These are phyloP conservation scores for Girardinichthys multiradiatus DNA, from an alignment of 2,113 vertebrate genomes.

Conservation along the genomic window DNA sequence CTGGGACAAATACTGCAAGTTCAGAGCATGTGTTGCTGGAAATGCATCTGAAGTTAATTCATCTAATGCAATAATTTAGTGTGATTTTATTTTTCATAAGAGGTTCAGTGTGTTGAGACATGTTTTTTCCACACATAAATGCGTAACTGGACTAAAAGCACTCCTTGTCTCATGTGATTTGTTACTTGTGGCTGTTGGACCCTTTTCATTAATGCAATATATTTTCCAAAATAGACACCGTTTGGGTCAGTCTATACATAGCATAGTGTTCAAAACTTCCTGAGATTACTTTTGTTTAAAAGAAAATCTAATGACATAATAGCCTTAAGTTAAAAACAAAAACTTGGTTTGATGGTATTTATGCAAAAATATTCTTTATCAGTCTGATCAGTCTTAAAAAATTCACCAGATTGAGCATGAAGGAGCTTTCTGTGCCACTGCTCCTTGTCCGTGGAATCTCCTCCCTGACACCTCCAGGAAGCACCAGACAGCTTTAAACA, in stretches of 20 bases:
- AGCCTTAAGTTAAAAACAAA: not conserved
- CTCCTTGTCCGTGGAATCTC: too few species aligned
- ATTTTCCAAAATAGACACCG: not conserved
- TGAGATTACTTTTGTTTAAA: not conserved
- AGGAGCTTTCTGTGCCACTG: too few species aligned
- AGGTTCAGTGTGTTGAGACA: not conserved
- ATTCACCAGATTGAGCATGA: too few species aligned
- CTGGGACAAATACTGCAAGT: constrained; percentile 59
- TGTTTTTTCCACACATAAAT: not conserved
- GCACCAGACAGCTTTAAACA: too few species aligned
- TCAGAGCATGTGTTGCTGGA: constrained; percentile 55
- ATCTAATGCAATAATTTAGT: constrained; percentile 21
- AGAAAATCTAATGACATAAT: not conserved
- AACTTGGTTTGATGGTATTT: too few species aligned
- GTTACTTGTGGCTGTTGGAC: not conserved
- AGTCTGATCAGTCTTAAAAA: too few species aligned
- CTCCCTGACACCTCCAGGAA: too few species aligned
- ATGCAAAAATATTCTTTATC: too few species aligned
- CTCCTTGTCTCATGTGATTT: not conserved
- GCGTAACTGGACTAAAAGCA: not conserved
- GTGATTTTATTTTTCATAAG: constrained; percentile 2
- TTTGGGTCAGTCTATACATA: not conserved
- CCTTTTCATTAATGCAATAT: not conserved
- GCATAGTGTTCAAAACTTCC: not conserved
- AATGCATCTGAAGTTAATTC: constrained; percentile 56